Conservation (phyloP, 2,113 vertebrate genomes). For the Pedionomus torquatus region DNA sequence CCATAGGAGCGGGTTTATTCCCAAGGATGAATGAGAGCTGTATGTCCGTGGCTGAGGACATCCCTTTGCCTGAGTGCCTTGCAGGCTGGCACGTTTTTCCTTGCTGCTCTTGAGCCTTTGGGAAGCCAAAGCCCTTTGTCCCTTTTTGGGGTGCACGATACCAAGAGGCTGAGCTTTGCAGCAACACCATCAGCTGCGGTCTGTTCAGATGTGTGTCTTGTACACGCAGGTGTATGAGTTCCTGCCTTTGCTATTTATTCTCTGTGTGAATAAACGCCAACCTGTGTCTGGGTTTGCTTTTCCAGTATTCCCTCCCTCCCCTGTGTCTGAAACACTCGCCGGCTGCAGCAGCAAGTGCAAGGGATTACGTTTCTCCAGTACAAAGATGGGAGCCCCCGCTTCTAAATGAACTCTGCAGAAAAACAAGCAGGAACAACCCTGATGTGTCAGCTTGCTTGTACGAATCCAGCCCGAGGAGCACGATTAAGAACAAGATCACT, state of each 20-base stretch:
- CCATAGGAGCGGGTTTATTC: not conserved
- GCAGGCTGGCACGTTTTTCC: not conserved
- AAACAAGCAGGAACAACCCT: not conserved
- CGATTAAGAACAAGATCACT: constrained; percentile 16
- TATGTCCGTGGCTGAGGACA: not conserved
- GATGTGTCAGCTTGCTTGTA: not conserved
- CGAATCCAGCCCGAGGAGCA: not conserved
- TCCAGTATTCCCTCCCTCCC: not conserved
- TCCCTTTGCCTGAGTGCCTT: not conserved
- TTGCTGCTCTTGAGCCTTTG: not conserved
- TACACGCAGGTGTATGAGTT: not conserved
- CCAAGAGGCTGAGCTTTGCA: not conserved
- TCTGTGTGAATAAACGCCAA: not conserved
- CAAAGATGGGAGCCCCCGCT: not conserved
- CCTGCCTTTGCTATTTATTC: not conserved
- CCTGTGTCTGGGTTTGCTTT: not conserved
- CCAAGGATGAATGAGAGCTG: not conserved
- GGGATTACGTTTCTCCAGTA: not conserved
- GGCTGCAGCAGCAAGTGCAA: not conserved
- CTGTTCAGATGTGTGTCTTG: not conserved
- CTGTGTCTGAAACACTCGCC: not conserved
- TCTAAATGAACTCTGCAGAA: not conserved
- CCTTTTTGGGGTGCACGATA: not conserved
- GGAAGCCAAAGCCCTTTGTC: not conserved
- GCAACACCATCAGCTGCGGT: not conserved